These are phyloP conservation scores for Pseudorhombus dupliciocellatus DNA, from an alignment of 2,113 vertebrate genomes.

Conservation along the genomic window DNA sequence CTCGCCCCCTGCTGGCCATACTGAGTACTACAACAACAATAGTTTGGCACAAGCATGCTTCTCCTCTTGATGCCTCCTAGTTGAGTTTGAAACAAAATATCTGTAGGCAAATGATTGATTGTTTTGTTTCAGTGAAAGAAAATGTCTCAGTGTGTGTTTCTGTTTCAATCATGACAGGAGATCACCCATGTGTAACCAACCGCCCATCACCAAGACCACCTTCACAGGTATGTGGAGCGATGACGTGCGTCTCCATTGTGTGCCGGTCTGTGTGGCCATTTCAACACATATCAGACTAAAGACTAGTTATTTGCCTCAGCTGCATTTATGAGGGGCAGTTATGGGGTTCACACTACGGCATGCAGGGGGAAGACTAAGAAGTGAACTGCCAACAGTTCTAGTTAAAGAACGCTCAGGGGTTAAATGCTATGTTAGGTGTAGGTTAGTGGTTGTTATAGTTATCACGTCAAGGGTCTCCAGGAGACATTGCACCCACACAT, in stretches of 20 bases:
- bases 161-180: slow-evolving; percentile 80
- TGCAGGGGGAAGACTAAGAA: too few relatives aligned
- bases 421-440: too few relatives aligned
- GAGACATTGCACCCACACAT: too few relatives aligned
- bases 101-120: neutral
- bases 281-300: neutral
- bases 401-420: too few relatives aligned
- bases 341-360: too few relatives aligned
- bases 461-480: too few relatives aligned
- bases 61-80: neutral
- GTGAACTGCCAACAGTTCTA: too few relatives aligned
- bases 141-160: slow-evolving; percentile 26
- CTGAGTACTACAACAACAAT: slow-evolving; percentile 59
- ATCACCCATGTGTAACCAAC: slow-evolving; percentile 98
- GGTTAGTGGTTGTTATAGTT: too few relatives aligned
- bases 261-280: slow-evolving; percentile 6
- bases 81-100: neutral
- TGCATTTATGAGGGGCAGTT: too few relatives aligned
- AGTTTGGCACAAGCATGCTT: neutral
- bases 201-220: slow-evolving; percentile 95
- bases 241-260: neutral
- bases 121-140: neutral
- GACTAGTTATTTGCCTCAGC: too few relatives aligned
- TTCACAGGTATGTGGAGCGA: slow-evolving; percentile 88
- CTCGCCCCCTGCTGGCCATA: slow-evolving; percentile 61